phyloP scores from a whole-genome alignment of 2,888 invertebrate species.

The Nemotelus nigrinus region DNA sequence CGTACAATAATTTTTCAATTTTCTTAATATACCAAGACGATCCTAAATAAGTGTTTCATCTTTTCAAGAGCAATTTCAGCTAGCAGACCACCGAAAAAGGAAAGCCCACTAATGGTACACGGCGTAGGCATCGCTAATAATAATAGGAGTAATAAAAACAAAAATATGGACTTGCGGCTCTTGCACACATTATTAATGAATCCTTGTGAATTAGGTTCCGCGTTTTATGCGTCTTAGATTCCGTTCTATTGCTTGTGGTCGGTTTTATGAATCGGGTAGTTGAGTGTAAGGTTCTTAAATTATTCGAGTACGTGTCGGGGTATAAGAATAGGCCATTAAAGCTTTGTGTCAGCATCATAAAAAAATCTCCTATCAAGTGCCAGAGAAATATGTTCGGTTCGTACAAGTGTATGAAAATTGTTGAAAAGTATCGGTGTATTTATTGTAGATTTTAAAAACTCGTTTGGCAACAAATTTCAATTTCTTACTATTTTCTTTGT shows the following conservation, averaged over 20 bases:
- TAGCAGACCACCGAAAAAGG: too few species aligned
- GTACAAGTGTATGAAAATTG: too few species aligned
- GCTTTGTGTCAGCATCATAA: conserved; percentile 19
- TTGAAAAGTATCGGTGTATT: too few species aligned
- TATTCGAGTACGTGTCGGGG: conserved; percentile 29
- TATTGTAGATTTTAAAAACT: too few species aligned
- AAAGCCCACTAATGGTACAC: neutral
- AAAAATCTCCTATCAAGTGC: neutral
- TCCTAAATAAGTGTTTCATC: too few species aligned
- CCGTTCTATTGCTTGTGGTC: conserved; percentile 6
- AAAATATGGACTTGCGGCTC: conserved; percentile 29
- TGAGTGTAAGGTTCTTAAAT: neutral
- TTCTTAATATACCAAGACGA: too few species aligned
- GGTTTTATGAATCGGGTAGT: conserved; percentile 1
- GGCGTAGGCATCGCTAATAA: conserved; percentile 13
- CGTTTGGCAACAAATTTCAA: too few species aligned
- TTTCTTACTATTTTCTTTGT: too few species aligned
- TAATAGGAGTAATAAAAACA: conserved; percentile 23
- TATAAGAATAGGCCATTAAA: conserved; percentile 28
- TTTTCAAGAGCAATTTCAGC: too few species aligned
- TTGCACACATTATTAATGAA: conserved; percentile 29
- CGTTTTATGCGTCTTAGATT: conserved; percentile 30
- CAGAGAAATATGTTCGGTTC: too few species aligned
- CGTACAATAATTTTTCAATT: too few species aligned
- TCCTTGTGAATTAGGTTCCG: conserved; percentile 24